phyloP scores from a whole-genome alignment of 2,113 vertebrate genomes.

The Chaetodon auriga region DNA sequence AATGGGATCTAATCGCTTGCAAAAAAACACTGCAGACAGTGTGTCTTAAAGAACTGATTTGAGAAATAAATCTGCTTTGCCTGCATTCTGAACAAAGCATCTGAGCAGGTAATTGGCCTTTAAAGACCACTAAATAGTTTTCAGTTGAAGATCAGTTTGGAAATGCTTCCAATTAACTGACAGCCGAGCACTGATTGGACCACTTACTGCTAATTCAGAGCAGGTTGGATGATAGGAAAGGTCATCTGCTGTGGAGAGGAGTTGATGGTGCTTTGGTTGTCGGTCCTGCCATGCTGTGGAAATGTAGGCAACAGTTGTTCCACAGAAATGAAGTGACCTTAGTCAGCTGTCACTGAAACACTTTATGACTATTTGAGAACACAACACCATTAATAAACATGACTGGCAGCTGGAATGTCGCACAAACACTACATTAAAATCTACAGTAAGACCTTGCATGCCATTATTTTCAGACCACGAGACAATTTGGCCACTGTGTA shows the following conservation, averaged over 20 bases:
- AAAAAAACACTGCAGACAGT: too few relatives aligned
- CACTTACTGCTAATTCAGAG: slow-evolving; percentile 59
- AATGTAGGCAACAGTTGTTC: neutral
- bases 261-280: slow-evolving; percentile 5
- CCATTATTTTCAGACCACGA: neutral
- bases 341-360: neutral
- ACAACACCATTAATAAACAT: slow-evolving; percentile 12
- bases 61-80: neutral
- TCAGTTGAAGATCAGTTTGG: slow-evolving; percentile 41
- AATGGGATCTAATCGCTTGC: too few relatives aligned
- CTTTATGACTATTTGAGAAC: neutral
- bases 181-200: slow-evolving; percentile 42
- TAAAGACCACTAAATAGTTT: slow-evolving; percentile 56
- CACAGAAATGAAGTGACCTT: neutral
- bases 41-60: too few relatives aligned
- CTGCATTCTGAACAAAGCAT: neutral
- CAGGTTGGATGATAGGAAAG: slow-evolving; percentile 40
- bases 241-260: slow-evolving; percentile 25
- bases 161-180: slow-evolving; percentile 61
- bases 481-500: slow-evolving; percentile 8
- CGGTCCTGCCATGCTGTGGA: neutral
- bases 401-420: neutral
- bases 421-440: neutral
- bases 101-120: slow-evolving; percentile 53
- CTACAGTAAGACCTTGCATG: neutral